phyloP scores from a whole-genome alignment of 1,140 invertebrate genomes.

The Anoplolepis gracilipes region DNA sequence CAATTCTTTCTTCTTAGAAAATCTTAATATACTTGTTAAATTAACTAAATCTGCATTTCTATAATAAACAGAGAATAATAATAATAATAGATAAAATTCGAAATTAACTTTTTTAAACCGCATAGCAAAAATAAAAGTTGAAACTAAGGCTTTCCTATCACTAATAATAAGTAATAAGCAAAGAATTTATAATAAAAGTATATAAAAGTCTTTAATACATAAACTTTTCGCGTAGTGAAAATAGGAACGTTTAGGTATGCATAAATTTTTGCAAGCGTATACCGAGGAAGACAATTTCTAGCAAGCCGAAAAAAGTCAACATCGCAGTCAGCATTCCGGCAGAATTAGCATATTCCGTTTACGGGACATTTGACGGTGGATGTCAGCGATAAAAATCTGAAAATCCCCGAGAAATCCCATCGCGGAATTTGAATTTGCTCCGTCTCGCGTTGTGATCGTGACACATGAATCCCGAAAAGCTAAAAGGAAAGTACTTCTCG shows the following conservation, averaged over 20 bases:
- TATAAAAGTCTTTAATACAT: not conserved
- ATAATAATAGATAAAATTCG: not conserved
- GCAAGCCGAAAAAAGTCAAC: constrained; percentile 37
- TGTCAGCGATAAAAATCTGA: constrained; percentile 71
- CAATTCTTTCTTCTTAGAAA: constrained; percentile 77
- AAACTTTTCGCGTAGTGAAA: not conserved
- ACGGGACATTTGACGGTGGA: constrained; percentile 57
- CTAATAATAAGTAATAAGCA: not conserved
- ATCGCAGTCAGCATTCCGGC: constrained; percentile 44
- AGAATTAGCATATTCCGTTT: constrained; percentile 70
- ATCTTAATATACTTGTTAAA: constrained; percentile 78
- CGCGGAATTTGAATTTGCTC: constrained; percentile 79
- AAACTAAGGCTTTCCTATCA: not conserved
- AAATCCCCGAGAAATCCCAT: constrained; percentile 70
- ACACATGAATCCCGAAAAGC: constrained; percentile 49
- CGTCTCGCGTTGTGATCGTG: not conserved
- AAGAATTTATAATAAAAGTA: not conserved
- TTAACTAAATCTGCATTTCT: not conserved
- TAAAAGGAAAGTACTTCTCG: constrained; percentile 32
- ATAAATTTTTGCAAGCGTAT: not conserved
- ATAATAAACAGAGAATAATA: not conserved
- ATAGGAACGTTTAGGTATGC: not conserved
- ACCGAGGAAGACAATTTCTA: not conserved
- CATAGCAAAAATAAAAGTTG: not conserved
- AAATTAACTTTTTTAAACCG: too few species aligned